Evolutionary conservation across 2,797 vertebrate species (phyloP), one percentile per base, ranked within the genome.

Genomic region (Anguilla anguilla): DNA sequence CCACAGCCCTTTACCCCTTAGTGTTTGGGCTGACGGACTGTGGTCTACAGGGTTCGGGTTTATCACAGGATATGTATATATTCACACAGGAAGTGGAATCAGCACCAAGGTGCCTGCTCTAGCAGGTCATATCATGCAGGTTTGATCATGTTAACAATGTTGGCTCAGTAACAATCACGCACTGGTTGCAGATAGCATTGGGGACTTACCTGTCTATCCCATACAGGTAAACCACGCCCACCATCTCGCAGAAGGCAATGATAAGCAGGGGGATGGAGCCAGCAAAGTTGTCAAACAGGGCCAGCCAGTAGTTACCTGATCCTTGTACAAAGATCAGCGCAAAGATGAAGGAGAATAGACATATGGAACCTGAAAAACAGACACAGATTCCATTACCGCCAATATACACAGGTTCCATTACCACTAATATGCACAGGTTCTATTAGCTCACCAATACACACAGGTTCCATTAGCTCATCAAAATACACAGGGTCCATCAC

Each of bases 271-370:
- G 97, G 87, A 98, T 97, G 74, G 98, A 99, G 84, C 96, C 97
- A 19, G 97, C 97, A 49, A 97, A 99, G 59, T 67, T 86, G 87
- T 99, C 97, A 92, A 99, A 97, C 3, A 99, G 92, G 5, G 96
- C 94, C 55, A 98, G 95, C 98, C 98, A 99, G 90, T 99, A 98
- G 92, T 97, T 98, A 57, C 98, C 97, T 2, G 97, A 98, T 0
- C 94, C 95, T 93, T 98, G 95, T 1, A 97, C 90, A 93, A 99
- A 99, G 93, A 98, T 94, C 87, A 97, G 93, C 7, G 97, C 97
- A 35, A 98, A 51, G 25, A 97, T 81, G 83, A 96, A 98, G 31
- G 91, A 97, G 2, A 91, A 55, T 22, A 94, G 0, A 88, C 97
- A 99, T 35, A 96, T 91, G 5, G 96, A 25, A 90, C 97, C 98